Percentiles rank a stretch among this genome's conserved stretches.
phyloP scores from a whole-genome alignment of 1,140 invertebrate species.

The Notospermus geniculatus region DNA sequence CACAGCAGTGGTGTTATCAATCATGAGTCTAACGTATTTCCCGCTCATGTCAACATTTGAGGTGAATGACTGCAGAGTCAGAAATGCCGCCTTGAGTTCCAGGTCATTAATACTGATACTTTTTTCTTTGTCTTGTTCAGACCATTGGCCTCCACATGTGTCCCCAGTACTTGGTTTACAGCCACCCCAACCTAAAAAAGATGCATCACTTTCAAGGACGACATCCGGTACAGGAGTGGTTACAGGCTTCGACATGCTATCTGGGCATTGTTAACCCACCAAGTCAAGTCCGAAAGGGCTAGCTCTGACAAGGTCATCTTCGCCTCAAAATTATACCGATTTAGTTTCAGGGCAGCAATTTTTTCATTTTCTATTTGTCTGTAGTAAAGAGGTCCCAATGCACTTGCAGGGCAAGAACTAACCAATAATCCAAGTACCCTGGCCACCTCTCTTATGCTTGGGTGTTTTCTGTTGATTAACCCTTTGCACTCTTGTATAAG shows the following conservation, averaged over 20 bases:
- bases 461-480: background rate
- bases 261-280: background rate
- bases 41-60: background rate
- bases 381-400: background rate
- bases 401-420: background rate
- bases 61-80: background rate
- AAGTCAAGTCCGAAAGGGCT: background rate
- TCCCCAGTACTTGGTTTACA: background rate
- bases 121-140: background rate
- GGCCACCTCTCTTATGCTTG: background rate
- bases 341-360: background rate
- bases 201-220: background rate
- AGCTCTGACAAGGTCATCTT: background rate
- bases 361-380: slow-evolving; percentile 1
- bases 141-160: background rate
- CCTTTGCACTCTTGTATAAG: background rate
- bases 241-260: background rate
- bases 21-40: background rate
- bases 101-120: background rate
- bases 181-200: background rate
- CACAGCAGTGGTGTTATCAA: background rate
- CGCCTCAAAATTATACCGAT: background rate
- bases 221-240: background rate
- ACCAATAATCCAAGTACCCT: background rate
- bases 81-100: background rate